Evolutionary conservation across 2,888 invertebrate genomes (phyloP).

Genomic region (Pyrrhia umbra): DNA sequence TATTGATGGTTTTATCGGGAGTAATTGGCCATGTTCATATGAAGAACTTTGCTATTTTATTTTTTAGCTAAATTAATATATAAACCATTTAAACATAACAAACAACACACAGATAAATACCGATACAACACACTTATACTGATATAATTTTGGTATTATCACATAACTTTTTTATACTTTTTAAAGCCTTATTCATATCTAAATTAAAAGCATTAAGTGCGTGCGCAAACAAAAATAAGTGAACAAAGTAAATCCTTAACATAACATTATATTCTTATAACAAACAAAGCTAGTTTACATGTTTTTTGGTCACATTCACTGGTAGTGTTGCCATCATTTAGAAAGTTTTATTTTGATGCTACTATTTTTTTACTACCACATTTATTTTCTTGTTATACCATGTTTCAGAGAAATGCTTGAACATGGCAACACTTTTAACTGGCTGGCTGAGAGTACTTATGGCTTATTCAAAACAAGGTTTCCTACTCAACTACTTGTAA

Average conservation of each 20-base stretch:
- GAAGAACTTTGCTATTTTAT: constrained; percentile 31
- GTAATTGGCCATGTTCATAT: background rate
- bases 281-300: constrained; percentile 41
- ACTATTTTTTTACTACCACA: background rate
- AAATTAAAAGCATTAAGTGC: constrained; percentile 55
- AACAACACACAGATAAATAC: constrained; percentile 67
- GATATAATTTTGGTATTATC: constrained; percentile 77
- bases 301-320: constrained; percentile 65
- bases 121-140: constrained; percentile 65
- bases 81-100: constrained; percentile 67
- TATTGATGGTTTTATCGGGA: background rate
- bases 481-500: constrained; percentile 26
- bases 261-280: constrained; percentile 28
- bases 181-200: constrained; percentile 61
- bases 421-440: constrained; percentile 46
- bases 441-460: constrained; percentile 24
- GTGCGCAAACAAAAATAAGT: constrained; percentile 63
- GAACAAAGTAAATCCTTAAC: constrained; percentile 55
- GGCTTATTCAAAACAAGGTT: constrained; percentile 16
- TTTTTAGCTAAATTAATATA: constrained; percentile 45
- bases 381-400: background rate
- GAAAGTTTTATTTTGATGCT: no score
- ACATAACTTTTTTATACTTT: constrained; percentile 72
- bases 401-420: constrained; percentile 6
- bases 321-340: constrained; percentile 56